Base-by-base conservation (phyloP, 2,888 invertebrate genomes). In the Thecocarcelia acutangulata region DNA sequence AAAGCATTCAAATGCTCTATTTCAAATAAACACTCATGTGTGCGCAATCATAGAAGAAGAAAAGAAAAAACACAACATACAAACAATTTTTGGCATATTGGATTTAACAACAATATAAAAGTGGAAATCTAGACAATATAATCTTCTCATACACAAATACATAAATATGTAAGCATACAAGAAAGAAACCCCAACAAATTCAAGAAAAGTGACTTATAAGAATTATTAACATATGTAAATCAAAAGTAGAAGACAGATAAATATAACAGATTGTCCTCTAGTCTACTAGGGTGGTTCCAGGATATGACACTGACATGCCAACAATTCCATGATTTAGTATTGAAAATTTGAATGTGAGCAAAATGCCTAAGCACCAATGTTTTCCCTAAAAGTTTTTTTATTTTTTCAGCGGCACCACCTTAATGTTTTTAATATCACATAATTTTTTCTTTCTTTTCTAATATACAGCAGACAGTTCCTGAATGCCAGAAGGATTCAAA, bases 31-130 rank as follows among this genome's bases (percentile, higher is more conserved):
- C 6, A 58, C 8, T 40, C n/a, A 48, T 21, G 17, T 15, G 1
- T 21, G 21, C 12, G 28, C n/a, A 42, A 40, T 28, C 24, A 50
- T 48, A 48, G 15, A 68, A 68, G n/a, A n/a, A n/a, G n/a, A n/a
- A n/a, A n/a, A n/a, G n/a, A n/a, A 54, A 52, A 64, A 50, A 66
- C 17, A 44, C 21, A 56, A 44, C 33, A 61, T 8, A 15, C 8
- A 46, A 15, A 46, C 9, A 15, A 15, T 78, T 72, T 72, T 78
- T 66, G 68, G 44, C 78, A 78, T 78, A 78, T 78, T 78, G 44
- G 77, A 70, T 72, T 77, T 77, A 70, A 56, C 77, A 77, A 77
- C 70, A 70, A 77, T 50, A 70, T 33, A 44, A 58, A 77, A 77
- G 56, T 77, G 48, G 21, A 77, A 77, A 77, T 64, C 50, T 64